phyloP scores from a whole-genome alignment of 2,888 invertebrate genomes.

The Zygaena filipendulae region DNA sequence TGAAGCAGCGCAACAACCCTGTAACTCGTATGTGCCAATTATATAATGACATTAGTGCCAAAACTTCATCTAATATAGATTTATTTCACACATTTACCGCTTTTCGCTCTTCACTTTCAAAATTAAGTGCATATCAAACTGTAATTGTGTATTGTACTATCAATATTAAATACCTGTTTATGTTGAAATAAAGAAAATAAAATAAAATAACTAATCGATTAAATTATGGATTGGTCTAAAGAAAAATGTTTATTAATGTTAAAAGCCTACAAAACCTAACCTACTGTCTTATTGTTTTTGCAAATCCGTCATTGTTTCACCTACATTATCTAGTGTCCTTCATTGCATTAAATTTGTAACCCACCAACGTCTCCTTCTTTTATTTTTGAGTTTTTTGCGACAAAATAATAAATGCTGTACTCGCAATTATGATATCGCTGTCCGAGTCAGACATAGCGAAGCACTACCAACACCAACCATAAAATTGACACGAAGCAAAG shows the following conservation, averaged over 20 bases:
- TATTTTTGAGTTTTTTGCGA: slow-evolving; percentile 16
- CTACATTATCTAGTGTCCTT: slow-evolving; percentile 13
- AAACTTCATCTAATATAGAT: too few relatives aligned
- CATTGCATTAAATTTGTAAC: slow-evolving; percentile 15
- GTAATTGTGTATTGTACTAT: too few relatives aligned
- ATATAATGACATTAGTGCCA: too few relatives aligned
- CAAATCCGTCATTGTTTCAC: slow-evolving; percentile 14
- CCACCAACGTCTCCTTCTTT: slow-evolving; percentile 13
- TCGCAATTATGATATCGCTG: slow-evolving; percentile 17
- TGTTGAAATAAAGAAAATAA: too few relatives aligned
- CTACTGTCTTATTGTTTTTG: slow-evolving; percentile 10
- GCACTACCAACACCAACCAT: slow-evolving; percentile 16
- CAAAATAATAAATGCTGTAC: slow-evolving; percentile 18
- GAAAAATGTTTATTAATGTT: slow-evolving; percentile 14
- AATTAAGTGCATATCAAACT: too few relatives aligned
- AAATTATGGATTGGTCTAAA: slow-evolving; percentile 15
- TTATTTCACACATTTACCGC: too few relatives aligned
- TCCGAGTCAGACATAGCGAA: slow-evolving; percentile 17
- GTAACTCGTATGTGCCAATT: too few relatives aligned
- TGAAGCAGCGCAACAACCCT: too few relatives aligned
- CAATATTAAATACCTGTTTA: too few relatives aligned
- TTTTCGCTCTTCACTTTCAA: too few relatives aligned
- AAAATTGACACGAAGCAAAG: slow-evolving; percentile 13
- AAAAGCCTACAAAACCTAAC: slow-evolving; percentile 15
- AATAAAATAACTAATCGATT: too few relatives aligned